Percentiles rank a stretch among this genome's conserved stretches.
Evolutionary conservation across 2,888 invertebrate species (phyloP).

Genomic region (Ophion slaviceki): DNA sequence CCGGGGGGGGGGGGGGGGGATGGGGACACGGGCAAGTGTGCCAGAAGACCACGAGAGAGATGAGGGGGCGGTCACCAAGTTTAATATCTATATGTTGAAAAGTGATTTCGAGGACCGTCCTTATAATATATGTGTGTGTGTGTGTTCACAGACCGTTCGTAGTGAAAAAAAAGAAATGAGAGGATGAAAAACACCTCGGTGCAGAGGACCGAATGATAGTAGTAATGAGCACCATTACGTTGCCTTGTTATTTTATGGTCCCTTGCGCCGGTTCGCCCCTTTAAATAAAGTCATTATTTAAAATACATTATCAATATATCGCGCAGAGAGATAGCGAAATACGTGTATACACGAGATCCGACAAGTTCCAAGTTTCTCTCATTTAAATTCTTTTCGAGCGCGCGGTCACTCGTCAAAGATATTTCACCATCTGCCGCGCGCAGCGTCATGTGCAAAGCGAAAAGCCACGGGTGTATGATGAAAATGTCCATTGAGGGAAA

Average conservation of each 20-base stretch:
- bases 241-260: constrained; percentile 78
- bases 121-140: background rate
- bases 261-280: constrained; percentile 52
- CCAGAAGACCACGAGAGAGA: constrained; percentile 27
- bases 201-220: constrained; percentile 71
- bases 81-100: background rate
- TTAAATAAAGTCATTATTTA: constrained; percentile 76
- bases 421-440: too few species aligned
- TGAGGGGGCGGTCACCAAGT: constrained; percentile 40
- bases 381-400: background rate
- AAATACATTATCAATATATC: constrained; percentile 73
- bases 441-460: background rate
- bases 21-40: constrained; percentile 45
- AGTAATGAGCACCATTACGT: constrained; percentile 77
- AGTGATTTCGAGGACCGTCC: too few species aligned
- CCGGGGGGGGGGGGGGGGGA: constrained; percentile 41
- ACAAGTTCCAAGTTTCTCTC: constrained; percentile 1
- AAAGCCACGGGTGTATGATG: background rate
- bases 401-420: too few species aligned
- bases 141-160: background rate
- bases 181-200: constrained; percentile 68
- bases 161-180: constrained; percentile 26
- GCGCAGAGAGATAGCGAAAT: constrained; percentile 20
- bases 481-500: too few species aligned
- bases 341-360: constrained; percentile 34